These are phyloP conservation scores for Marmota flaviventris DNA, from an alignment of 2,113 vertebrate genomes.

Conservation along the genomic window DNA sequence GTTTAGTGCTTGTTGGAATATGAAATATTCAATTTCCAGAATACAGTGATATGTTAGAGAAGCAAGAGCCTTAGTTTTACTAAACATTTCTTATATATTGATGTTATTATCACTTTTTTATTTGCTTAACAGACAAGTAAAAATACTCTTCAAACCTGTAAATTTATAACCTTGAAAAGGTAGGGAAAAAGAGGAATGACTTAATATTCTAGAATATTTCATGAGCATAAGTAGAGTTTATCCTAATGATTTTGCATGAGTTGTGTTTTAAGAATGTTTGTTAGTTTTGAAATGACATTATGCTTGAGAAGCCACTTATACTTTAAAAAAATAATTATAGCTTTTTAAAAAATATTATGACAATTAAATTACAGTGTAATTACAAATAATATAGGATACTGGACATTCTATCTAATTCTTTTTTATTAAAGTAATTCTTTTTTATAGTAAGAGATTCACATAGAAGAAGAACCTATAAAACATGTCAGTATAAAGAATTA, in stretches of 20 bases:
- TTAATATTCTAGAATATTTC: neutral
- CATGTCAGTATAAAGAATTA: neutral
- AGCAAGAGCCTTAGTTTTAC: constrained; percentile 56
- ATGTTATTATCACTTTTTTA: neutral
- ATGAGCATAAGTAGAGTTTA: neutral
- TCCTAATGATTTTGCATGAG: neutral
- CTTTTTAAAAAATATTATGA: neutral
- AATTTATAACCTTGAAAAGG: neutral
- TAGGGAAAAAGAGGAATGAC: neutral
- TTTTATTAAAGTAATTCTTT: neutral
- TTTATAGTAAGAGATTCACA: neutral
- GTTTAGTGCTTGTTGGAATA: constrained; percentile 81
- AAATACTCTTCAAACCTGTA: neutral
- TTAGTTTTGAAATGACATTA: neutral
- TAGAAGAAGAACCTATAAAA: neutral
- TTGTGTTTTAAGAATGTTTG: neutral
- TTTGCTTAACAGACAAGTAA: neutral
- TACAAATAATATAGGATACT: neutral
- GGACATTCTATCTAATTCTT: neutral
- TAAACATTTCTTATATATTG: neutral
- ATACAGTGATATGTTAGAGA: constrained; percentile 71
- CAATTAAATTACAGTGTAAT: neutral
- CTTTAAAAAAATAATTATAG: neutral
- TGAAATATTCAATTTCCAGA: constrained; percentile 75
- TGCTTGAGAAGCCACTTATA: neutral